These are phyloP conservation scores for Botia almorhae DNA, from an alignment of 2,797 vertebrate species.

Conservation along the genomic window DNA sequence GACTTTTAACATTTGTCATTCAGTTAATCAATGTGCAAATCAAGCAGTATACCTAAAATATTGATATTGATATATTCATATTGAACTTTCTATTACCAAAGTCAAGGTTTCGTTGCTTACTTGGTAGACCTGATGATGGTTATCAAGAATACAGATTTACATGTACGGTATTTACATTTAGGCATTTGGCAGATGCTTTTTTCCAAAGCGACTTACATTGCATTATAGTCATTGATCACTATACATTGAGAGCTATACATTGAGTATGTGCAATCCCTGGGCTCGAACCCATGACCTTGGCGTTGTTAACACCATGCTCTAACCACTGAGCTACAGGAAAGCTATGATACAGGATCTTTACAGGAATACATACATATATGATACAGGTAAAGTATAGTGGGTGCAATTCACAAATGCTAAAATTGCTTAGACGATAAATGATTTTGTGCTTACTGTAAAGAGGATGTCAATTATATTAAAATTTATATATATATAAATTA, in stretches of 20 bases:
- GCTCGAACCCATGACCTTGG: too few species aligned
- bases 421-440: not conserved
- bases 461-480: not conserved
- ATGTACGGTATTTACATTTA: too few species aligned
- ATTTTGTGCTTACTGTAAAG: not conserved
- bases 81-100: conserved; percentile 5
- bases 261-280: too few species aligned
- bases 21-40: conserved; percentile 31
- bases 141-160: not conserved
- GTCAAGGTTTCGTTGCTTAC: conserved; percentile 6
- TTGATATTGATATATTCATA: too few species aligned
- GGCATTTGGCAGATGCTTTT: too few species aligned
- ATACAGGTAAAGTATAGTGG: not conserved
- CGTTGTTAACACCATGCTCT: too few species aligned
- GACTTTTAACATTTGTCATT: conserved; percentile 8
- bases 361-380: too few species aligned
- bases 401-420: not conserved
- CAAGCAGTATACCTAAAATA: not conserved
- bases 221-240: too few species aligned
- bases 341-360: too few species aligned
- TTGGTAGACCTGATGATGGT: not conserved
- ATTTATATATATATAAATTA: not conserved
- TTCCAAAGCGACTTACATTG: too few species aligned
- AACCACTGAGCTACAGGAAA: too few species aligned
- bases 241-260: too few species aligned